Evolutionary conservation across 2,113 vertebrate genomes (phyloP).

Genomic region (Hemichromis elongatus): DNA sequence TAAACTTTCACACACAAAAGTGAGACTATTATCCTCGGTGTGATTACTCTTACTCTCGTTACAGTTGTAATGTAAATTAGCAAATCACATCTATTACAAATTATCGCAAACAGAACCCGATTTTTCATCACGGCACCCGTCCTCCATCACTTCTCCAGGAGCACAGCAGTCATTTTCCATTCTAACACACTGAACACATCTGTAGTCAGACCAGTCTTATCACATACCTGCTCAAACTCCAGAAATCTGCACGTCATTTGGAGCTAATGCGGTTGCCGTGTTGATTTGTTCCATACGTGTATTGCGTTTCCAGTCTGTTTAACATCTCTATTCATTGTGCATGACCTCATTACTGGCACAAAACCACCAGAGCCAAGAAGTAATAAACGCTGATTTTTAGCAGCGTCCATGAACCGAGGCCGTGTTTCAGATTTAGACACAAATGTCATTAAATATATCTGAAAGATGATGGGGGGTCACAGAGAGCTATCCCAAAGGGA

Average conservation of each 20-base stretch:
- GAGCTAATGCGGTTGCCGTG: background rate
- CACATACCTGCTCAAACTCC: conserved; percentile 12
- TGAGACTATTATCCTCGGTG: accelerated
- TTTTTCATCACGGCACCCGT: background rate
- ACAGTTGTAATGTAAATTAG: background rate
- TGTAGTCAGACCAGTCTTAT: conserved; percentile 23
- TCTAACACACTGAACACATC: background rate
- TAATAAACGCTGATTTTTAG: background rate
- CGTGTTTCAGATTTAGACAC: background rate
- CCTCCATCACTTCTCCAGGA: background rate
- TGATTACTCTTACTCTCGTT: background rate
- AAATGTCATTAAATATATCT: background rate
- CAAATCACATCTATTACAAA: background rate
- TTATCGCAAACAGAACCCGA: background rate
- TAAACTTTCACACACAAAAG: background rate
- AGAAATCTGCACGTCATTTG: conserved; percentile 40
- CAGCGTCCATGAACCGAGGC: background rate
- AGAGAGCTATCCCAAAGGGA: background rate
- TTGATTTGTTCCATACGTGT: conserved; percentile 18
- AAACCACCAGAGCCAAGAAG: background rate
- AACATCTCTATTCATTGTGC: background rate
- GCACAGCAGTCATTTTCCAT: background rate
- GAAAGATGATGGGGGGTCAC: background rate
- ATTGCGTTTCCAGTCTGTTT: conserved; percentile 33
- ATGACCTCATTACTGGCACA: conserved; percentile 23